phyloP scores from a whole-genome alignment of 2,797 vertebrate genomes.

The Malurus splendens region DNA sequence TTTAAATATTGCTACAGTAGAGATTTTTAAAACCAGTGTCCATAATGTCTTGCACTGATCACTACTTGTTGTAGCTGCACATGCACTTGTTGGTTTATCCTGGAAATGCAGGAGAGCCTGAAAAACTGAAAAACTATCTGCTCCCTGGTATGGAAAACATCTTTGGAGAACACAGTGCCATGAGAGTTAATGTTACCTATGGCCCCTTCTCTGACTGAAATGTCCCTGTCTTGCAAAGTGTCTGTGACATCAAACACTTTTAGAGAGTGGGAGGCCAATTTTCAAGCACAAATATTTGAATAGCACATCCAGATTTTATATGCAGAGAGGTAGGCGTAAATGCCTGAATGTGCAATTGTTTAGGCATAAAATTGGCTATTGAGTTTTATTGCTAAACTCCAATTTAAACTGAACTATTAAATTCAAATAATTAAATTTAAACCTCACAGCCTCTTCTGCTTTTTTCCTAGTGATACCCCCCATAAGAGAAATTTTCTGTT shows the following conservation, averaged over 20 bases:
- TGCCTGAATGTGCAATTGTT: background rate
- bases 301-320: background rate
- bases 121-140: background rate
- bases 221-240: background rate
- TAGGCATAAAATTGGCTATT: background rate
- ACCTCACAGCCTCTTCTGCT: background rate
- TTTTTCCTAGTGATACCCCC: accelerated
- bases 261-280: background rate
- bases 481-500: background rate
- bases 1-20: background rate
- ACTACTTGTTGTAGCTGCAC: background rate
- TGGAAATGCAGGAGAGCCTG: background rate
- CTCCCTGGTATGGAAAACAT: background rate
- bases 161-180: background rate
- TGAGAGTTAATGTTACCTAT: background rate
- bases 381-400: background rate
- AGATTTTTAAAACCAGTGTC: background rate
- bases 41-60: accelerated
- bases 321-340: background rate
- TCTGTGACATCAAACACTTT: background rate
- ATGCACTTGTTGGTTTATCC: background rate
- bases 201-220: background rate
- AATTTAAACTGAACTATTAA: background rate
- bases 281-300: background rate
- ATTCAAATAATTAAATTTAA: background rate